A percentile compares a stretch with the other conserved stretches of the same genome.
Evolutionary conservation across 2,888 invertebrate genomes (phyloP).

Genomic region (Agrenia bidenticulata): DNA sequence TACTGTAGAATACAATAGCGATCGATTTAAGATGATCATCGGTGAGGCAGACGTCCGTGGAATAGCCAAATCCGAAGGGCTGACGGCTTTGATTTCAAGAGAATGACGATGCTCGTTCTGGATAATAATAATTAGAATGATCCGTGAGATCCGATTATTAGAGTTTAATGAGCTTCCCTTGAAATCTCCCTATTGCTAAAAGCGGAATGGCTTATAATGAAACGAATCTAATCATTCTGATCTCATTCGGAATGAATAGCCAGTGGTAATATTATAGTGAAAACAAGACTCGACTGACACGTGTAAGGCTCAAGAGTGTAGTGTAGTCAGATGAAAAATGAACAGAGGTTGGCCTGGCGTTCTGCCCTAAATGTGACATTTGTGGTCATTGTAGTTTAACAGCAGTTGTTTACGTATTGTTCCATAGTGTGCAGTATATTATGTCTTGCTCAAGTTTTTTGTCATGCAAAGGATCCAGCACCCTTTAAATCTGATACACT

Average conservation of each 20-base stretch:
- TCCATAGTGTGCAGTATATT: too few relatives aligned
- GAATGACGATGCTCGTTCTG: neutral
- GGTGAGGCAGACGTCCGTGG: neutral
- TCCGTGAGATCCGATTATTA: slow-evolving; percentile 11
- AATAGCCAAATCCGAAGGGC: neutral
- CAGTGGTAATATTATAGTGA: neutral
- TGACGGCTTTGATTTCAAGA: too few relatives aligned
- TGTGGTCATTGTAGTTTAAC: slow-evolving; percentile 11
- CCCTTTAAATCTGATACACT: slow-evolving; percentile 14
- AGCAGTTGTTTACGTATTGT: too few relatives aligned
- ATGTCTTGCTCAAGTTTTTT: too few relatives aligned
- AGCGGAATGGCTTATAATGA: neutral
- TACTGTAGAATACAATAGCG: neutral
- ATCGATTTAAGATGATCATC: too few relatives aligned
- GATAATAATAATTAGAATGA: neutral
- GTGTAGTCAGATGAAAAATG: slow-evolving; percentile 1
- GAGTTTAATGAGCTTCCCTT: slow-evolving; percentile 15
- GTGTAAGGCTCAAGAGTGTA: neutral
- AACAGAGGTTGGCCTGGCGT: slow-evolving; percentile 3
- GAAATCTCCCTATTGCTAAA: slow-evolving; percentile 10
- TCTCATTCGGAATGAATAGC: neutral
- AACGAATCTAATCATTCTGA: neutral
- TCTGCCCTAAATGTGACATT: slow-evolving; percentile 15
- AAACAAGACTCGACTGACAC: slow-evolving; percentile 18
- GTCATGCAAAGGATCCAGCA: too few relatives aligned